These are phyloP conservation scores for Sympetrum striolatum DNA, from an alignment of 2,888 invertebrate species.

Conservation along the genomic window DNA sequence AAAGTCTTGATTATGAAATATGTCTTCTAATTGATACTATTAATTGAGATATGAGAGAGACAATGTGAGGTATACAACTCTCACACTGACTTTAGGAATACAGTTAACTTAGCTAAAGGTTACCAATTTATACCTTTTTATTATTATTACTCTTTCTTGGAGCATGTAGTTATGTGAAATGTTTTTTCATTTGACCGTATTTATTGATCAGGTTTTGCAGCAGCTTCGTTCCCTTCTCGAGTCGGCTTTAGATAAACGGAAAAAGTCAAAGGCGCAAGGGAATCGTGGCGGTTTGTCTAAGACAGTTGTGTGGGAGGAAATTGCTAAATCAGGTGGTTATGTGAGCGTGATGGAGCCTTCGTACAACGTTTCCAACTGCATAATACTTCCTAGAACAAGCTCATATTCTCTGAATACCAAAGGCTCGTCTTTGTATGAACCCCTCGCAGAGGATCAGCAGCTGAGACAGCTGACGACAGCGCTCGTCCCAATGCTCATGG, in stretches of 20 bases:
- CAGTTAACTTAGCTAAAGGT: too few species aligned
- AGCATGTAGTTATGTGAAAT: too few species aligned
- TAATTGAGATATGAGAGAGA: too few species aligned
- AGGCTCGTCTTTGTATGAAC: not conserved
- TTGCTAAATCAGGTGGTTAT: not conserved
- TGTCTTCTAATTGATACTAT: too few species aligned
- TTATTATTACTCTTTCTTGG: too few species aligned
- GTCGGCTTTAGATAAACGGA: not conserved
- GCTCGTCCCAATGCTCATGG: not conserved
- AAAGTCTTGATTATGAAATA: too few species aligned
- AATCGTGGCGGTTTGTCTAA: not conserved
- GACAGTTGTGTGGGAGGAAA: not conserved
- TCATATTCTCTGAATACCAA: not conserved
- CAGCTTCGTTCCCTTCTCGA: conserved; percentile 2
- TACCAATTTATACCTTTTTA: too few species aligned
- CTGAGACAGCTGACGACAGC: not conserved
- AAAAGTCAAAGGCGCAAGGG: not conserved
- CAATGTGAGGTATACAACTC: too few species aligned
- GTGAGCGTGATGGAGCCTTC: not conserved
- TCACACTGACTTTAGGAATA: too few species aligned
- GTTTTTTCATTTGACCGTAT: not conserved
- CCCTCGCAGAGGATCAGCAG: not conserved
- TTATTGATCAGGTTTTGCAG: not conserved
- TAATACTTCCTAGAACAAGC: not conserved
- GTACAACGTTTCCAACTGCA: not conserved